These are phyloP conservation scores for Natator depressus DNA, from an alignment of 2,113 vertebrate genomes.

Conservation along the genomic window DNA sequence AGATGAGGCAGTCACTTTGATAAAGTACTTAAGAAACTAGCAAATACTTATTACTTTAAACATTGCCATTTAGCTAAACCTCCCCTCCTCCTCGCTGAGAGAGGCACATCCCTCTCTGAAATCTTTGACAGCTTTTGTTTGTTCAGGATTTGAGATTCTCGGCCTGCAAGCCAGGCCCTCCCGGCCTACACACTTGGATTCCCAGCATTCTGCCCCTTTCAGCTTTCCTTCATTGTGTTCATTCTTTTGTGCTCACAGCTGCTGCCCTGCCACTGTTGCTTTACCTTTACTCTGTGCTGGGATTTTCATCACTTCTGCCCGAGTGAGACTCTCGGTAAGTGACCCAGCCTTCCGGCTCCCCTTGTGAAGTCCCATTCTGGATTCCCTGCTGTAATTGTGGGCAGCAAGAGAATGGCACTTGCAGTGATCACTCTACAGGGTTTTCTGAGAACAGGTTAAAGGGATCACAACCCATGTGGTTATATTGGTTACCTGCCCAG, in stretches of 20 bases:
- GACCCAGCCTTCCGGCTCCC: neutral
- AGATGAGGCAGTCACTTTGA: neutral
- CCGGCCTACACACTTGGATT: neutral
- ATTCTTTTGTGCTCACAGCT: neutral
- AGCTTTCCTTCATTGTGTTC: neutral
- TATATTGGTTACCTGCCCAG: neutral
- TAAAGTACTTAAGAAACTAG: accelerated
- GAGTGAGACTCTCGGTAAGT: neutral
- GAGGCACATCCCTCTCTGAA: neutral
- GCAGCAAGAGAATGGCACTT: accelerated
- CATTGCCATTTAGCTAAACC: neutral
- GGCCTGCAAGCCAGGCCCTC: neutral
- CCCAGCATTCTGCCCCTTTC: neutral
- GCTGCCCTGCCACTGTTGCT: neutral
- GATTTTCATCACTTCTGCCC: neutral
- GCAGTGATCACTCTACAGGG: accelerated
- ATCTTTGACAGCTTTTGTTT: neutral
- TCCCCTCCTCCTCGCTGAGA: accelerated
- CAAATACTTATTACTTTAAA: neutral
- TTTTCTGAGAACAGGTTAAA: neutral
- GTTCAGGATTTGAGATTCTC: neutral
- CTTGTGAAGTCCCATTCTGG: neutral
- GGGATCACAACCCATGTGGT: neutral
- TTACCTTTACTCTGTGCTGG: neutral
- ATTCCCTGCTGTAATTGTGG: accelerated